These are phyloP conservation scores for Dryomyza anilis DNA, from an alignment of 2,888 invertebrate genomes.

Conservation along the genomic window DNA sequence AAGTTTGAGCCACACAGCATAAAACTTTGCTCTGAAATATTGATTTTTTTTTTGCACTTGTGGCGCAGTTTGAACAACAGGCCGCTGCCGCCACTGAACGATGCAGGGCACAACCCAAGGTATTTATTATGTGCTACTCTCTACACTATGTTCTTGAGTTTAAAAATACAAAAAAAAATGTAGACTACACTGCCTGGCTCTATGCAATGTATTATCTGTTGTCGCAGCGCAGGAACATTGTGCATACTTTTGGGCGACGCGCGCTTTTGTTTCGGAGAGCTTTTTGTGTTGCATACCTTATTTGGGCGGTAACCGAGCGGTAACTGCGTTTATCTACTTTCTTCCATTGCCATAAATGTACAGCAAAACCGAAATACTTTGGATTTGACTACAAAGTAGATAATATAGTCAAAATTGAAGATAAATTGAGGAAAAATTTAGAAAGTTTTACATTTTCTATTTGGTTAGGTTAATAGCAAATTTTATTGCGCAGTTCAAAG, in stretches of 20 bases:
- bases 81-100: background rate
- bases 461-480: too few species aligned
- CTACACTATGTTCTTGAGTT: too few species aligned
- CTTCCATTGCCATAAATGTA: too few species aligned
- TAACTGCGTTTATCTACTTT: too few species aligned
- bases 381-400: too few species aligned
- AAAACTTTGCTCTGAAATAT: conserved; percentile 29
- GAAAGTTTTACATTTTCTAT: too few species aligned
- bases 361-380: too few species aligned
- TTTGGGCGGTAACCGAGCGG: conserved; percentile 34
- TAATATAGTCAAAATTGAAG: too few species aligned
- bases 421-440: too few species aligned
- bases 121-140: too few species aligned
- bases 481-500: too few species aligned
- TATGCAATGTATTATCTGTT: conserved; percentile 35
- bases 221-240: conserved; percentile 35
- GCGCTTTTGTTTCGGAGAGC: background rate
- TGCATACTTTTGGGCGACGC: background rate
- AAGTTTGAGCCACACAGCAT: too few species aligned
- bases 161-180: conserved; percentile 12
- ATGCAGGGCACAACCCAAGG: background rate
- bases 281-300: conserved; percentile 25
- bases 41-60: conserved; percentile 32
- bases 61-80: background rate
- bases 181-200: conserved; percentile 19